Conservation (phyloP, 2,888 invertebrate genomes). For the Parochlus steinenii region DNA sequence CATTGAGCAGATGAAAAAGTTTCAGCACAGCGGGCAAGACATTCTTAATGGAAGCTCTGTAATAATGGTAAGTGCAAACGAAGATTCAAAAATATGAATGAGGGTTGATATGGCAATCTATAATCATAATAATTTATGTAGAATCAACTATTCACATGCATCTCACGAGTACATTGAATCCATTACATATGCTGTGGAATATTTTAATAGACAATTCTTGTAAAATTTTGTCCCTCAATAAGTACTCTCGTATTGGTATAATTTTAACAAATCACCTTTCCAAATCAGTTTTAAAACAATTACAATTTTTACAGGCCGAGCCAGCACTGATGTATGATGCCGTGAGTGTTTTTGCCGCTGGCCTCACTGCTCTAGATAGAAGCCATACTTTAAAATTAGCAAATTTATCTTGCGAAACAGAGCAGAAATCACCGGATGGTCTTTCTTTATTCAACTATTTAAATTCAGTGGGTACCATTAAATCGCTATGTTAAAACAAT, state of each 20-base stretch:
- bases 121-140: too few species aligned
- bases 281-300: too few species aligned
- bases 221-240: too few species aligned
- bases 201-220: too few species aligned
- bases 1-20: conserved; percentile 71
- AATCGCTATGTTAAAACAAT: not conserved
- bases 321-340: conserved; percentile 76
- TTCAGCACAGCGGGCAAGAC: conserved; percentile 68
- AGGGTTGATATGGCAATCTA: too few species aligned
- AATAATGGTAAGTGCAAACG: conserved; percentile 48
- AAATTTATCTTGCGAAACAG: conserved; percentile 70
- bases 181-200: too few species aligned
- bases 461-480: conserved; percentile 45
- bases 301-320: conserved; percentile 59
- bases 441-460: conserved; percentile 57
- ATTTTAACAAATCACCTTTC: too few species aligned
- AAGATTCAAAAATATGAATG: too few species aligned
- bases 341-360: conserved; percentile 66
- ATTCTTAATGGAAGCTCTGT: conserved; percentile 51
- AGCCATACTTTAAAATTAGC: conserved; percentile 49
- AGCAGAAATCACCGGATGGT: conserved; percentile 64
- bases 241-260: too few species aligned
- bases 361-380: conserved; percentile 52
- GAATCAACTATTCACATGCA: too few species aligned
- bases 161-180: too few species aligned